Conservation (phyloP, 2,113 vertebrate species). For the Falco punctatus region DNA sequence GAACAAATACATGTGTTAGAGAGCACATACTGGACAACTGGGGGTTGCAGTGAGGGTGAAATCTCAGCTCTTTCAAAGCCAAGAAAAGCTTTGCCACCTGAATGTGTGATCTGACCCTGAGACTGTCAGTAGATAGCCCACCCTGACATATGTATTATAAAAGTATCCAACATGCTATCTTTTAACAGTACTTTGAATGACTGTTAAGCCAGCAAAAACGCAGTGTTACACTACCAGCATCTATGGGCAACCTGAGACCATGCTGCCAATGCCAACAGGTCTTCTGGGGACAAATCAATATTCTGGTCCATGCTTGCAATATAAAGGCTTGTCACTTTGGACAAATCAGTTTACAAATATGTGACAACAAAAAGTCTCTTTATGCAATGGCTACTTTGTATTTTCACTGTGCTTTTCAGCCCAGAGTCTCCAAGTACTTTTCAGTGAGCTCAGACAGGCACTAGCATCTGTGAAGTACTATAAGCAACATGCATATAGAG, state of each 20-base stretch:
- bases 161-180: background rate
- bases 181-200: background rate
- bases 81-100: background rate
- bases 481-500: background rate
- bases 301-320: background rate
- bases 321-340: background rate
- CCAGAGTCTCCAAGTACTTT: background rate
- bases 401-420: background rate
- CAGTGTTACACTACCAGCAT: background rate
- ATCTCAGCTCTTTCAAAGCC: background rate
- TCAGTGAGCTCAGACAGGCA: background rate
- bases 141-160: background rate
- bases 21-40: background rate
- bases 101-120: background rate
- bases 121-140: background rate
- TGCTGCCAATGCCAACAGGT: background rate
- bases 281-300: background rate
- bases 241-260: background rate
- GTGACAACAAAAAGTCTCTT: background rate
- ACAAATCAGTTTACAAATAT: background rate
- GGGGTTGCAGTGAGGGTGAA: background rate
- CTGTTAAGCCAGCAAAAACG: background rate
- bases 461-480: background rate
- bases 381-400: background rate
- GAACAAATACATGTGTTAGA: background rate